phyloP scores from a whole-genome alignment of 2,113 vertebrate species.

The Colinus virginianus region DNA sequence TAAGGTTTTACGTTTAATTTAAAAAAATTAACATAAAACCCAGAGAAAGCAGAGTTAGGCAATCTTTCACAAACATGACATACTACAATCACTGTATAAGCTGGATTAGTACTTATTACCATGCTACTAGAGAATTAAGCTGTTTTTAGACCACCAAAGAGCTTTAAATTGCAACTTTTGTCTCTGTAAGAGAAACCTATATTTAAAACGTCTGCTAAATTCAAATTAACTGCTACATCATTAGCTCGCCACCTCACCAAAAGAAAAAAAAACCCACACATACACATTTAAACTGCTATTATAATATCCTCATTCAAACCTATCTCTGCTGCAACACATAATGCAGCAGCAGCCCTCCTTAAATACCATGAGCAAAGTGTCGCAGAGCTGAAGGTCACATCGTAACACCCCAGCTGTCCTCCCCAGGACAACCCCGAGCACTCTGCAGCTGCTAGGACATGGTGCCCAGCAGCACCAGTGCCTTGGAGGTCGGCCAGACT shows the following conservation, averaged over 20 bases:
- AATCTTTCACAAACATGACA: constrained; percentile 85
- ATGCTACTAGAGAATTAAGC: constrained; percentile 83
- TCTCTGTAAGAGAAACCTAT: constrained; percentile 85
- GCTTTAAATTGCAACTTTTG: constrained; percentile 86
- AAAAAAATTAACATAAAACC: constrained; percentile 86
- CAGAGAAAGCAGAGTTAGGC: constrained; percentile 81
- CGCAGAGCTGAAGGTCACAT: neutral
- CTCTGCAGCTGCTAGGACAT: neutral
- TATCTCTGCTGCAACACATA: constrained; percentile 18
- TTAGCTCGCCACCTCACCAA: constrained; percentile 77
- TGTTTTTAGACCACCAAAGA: constrained; percentile 86
- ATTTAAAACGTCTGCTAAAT: constrained; percentile 84
- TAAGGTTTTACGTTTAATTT: constrained; percentile 86
- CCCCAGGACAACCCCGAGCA: neutral
- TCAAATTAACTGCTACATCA: constrained; percentile 81
- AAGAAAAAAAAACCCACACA: neutral
- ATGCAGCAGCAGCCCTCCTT: neutral
- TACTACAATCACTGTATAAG: constrained; percentile 84
- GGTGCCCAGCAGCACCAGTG: neutral
- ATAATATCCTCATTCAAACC: constrained; percentile 68
- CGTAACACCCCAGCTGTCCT: neutral
- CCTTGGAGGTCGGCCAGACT: neutral
- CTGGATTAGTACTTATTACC: constrained; percentile 86
- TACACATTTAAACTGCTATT: constrained; percentile 71
- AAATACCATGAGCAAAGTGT: neutral